phyloP scores from a whole-genome alignment of 1,140 invertebrate species.

The Protaetia brevitarsis region DNA sequence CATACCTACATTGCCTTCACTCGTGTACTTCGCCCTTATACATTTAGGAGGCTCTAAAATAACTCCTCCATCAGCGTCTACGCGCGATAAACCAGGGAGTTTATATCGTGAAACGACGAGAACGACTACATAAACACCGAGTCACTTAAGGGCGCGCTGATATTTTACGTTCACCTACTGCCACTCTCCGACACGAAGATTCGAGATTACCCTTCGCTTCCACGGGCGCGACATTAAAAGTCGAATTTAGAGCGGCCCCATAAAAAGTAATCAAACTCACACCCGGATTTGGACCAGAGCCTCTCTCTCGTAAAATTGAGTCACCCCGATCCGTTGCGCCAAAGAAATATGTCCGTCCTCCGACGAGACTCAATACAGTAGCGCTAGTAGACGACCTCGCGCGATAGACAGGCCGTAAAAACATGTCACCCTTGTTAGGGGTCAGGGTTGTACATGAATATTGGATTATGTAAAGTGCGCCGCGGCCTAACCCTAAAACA shows the following conservation, averaged over 20 bases:
- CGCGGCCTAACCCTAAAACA: not conserved
- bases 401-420: constrained; percentile 27
- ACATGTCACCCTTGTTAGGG: constrained; percentile 24
- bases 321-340: not conserved
- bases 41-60: no score
- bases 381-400: not conserved
- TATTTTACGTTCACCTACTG: not conserved
- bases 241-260: not conserved
- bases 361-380: not conserved
- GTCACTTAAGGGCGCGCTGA: not conserved
- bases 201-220: not conserved
- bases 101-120: constrained; percentile 7
- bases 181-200: not conserved
- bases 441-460: constrained; percentile 27
- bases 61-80: no score
- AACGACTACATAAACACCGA: not conserved
- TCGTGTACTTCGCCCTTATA: no score
- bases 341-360: not conserved
- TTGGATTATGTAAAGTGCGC: constrained; percentile 25
- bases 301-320: constrained; percentile 21
- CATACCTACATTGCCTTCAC: no score
- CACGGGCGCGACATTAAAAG: not conserved
- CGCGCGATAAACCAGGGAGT: no score
- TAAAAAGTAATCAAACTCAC: constrained; percentile 18
- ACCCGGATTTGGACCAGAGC: constrained; percentile 6